Evolutionary conservation across 2,113 vertebrate genomes (phyloP).

Genomic region (Rhabdomys dilectus): DNA sequence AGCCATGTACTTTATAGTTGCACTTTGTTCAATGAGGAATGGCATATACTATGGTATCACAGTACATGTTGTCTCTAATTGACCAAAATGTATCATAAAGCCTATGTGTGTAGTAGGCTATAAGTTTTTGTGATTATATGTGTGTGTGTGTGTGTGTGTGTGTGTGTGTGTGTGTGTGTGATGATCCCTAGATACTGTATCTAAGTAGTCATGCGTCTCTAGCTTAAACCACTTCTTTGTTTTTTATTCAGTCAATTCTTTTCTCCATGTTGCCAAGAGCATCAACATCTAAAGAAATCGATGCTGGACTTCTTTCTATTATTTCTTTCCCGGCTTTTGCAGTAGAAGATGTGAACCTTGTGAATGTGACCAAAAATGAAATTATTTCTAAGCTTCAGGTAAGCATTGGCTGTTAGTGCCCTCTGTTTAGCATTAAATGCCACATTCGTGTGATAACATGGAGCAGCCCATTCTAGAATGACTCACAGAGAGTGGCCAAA

Average conservation of each 20-base stretch:
- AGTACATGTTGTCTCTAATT: not conserved
- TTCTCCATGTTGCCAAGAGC: constrained; percentile 98
- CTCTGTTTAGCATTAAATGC: not conserved
- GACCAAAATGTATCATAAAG: not conserved
- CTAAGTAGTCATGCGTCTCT: not conserved
- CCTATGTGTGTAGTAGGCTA: not conserved
- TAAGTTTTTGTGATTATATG: not conserved
- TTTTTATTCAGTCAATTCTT: constrained; percentile 93
- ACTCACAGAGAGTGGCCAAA: not conserved
- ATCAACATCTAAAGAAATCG: constrained; percentile 98
- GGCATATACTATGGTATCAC: not conserved
- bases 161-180: no score
- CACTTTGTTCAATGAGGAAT: not conserved
- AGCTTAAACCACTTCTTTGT: constrained; percentile 63
- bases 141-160: no score
- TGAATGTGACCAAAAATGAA: constrained; percentile 96
- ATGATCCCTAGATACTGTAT: not conserved
- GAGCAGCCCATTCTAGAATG: not conserved
- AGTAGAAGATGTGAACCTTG: constrained; percentile 95
- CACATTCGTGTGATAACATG: not conserved
- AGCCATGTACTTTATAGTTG: not conserved
- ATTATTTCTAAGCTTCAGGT: constrained; percentile 98
- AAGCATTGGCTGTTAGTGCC: constrained; percentile 53
- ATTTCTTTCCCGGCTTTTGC: constrained; percentile 99
- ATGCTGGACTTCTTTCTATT: constrained; percentile 96